Evolutionary conservation across 2,888 invertebrate genomes (phyloP).

Genomic region (Aspidiotus rigidus): DNA sequence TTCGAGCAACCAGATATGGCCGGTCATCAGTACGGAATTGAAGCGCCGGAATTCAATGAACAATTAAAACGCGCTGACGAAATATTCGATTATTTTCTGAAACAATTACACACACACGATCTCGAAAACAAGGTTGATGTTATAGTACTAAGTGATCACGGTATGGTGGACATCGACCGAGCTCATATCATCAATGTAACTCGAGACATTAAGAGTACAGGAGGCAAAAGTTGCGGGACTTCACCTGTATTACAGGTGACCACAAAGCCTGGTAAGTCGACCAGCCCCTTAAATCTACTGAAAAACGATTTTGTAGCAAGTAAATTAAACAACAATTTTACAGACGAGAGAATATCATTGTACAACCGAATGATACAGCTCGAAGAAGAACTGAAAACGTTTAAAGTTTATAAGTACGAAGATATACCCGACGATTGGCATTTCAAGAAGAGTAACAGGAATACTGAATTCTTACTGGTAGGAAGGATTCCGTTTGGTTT

Average conservation of each 20-base stretch:
- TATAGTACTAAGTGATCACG: slow-evolving; percentile 64
- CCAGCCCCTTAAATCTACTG: neutral
- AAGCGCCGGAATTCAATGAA: slow-evolving; percentile 44
- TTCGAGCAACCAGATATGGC: slow-evolving; percentile 60
- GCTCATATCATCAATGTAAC: slow-evolving; percentile 48
- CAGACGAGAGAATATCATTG: slow-evolving; percentile 24
- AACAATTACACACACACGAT: slow-evolving; percentile 46
- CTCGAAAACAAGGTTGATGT: slow-evolving; percentile 52
- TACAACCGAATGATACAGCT: slow-evolving; percentile 25
- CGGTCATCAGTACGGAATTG: slow-evolving; percentile 54
- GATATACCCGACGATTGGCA: slow-evolving; percentile 55
- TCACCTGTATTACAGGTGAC: slow-evolving; percentile 2
- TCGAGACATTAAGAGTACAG: neutral
- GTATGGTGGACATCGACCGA: slow-evolving; percentile 52
- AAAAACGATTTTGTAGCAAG: neutral
- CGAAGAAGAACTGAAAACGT: slow-evolving; percentile 38
- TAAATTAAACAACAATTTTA: neutral
- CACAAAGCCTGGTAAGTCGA: neutral
- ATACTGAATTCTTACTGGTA: neutral
- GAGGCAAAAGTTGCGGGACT: neutral
- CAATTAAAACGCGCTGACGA: slow-evolving; percentile 47
- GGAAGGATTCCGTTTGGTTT: slow-evolving; percentile 1
- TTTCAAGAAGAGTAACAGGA: slow-evolving; percentile 46
- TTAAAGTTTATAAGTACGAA: slow-evolving; percentile 51
- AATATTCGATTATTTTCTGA: slow-evolving; percentile 50